Evolutionary conservation across 2,113 vertebrate genomes (phyloP), one percentile per base, ranked within the genome.

Genomic region (Callipepla squamata): DNA sequence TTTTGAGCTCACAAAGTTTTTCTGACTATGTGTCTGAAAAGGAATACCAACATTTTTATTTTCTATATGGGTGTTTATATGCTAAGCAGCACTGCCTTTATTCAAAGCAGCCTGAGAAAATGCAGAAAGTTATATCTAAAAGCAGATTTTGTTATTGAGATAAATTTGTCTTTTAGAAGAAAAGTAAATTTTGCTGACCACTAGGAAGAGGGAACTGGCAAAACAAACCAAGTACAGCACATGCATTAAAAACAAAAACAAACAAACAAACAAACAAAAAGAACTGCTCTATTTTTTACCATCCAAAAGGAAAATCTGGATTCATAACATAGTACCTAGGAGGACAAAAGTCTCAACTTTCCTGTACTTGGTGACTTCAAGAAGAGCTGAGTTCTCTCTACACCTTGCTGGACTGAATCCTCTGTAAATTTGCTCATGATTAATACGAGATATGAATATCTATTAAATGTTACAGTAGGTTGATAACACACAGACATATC

Each of bases 381-480:
- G 87, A 84, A 90, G 82, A 90, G 38, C 63, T 0, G 0, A 78
- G 36, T 36, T 40, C 66, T 89, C 66, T 87, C 62, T 26, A 50
- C 50, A 89, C 73, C 59, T 92, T 92, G 51, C 69, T 77, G 75
- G n/a, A 91, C 1, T 42, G 51, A 94, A 79, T 92, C 81, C 66
- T 94, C 90, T 95, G 28, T 94, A 93, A 94, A 96, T 80, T 72
- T 89, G 63, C 88, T 79, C 30, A 26, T 94, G 90, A 97, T 96
- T 92, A 97, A 96, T 95, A 76, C 79, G 38, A 89, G 87, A 80
- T 97, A 94, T 97, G 95, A 96, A 95, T 94, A 96, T 91, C 92
- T 87, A 94, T 92, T 97, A 96, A 97, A 94, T 93, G 86, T 96
- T 96, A 96, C 91, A 80, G 78, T 76, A 92, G 84, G 84, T 93